Percentiles rank a stretch among this genome's conserved stretches.
Evolutionary conservation across 1,140 invertebrate genomes (phyloP).

Genomic region (Zaprionus nigranus): DNA sequence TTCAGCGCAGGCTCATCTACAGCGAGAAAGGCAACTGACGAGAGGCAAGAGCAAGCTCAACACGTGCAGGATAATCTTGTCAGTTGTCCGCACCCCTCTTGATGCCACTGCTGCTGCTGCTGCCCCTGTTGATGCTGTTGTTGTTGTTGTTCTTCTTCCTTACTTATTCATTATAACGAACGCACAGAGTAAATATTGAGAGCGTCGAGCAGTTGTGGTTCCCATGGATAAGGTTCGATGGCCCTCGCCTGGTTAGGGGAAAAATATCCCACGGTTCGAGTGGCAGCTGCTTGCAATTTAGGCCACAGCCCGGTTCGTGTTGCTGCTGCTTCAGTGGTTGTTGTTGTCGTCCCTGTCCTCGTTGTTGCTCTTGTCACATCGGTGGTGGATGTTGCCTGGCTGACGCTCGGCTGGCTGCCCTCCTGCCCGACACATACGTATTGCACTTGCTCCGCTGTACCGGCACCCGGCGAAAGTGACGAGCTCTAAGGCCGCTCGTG

Average conservation of each 20-base stretch:
- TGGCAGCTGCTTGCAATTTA: constrained; percentile 84
- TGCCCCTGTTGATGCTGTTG: constrained; percentile 21
- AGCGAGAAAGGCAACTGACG: neutral
- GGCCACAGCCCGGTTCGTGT: constrained; percentile 72
- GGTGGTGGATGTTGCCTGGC: constrained; percentile 47
- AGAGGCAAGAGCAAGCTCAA: constrained; percentile 68
- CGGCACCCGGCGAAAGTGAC: constrained; percentile 24
- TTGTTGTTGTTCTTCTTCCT: constrained; percentile 38
- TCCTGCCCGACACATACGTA: constrained; percentile 66
- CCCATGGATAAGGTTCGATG: constrained; percentile 82
- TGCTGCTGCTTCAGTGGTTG: constrained; percentile 36
- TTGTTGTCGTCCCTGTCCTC: constrained; percentile 30
- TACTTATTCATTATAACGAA: constrained; percentile 70
- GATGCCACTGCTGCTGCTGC: constrained; percentile 24
- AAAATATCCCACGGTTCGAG: constrained; percentile 83
- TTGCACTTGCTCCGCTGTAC: constrained; percentile 61
- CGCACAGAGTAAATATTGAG: constrained; percentile 79
- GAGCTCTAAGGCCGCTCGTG: constrained; percentile 48
- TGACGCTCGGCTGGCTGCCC: neutral
- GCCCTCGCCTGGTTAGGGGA: constrained; percentile 64
- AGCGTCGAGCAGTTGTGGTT: constrained; percentile 84
- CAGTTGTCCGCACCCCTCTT: constrained; percentile 44
- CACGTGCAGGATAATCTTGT: constrained; percentile 78
- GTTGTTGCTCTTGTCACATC: constrained; percentile 31
- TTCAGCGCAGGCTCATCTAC: constrained; percentile 56